Percentiles rank a stretch among this genome's conserved stretches.
Conservation (phyloP, 2,888 invertebrate species). For the Criorhina ranunculi region DNA sequence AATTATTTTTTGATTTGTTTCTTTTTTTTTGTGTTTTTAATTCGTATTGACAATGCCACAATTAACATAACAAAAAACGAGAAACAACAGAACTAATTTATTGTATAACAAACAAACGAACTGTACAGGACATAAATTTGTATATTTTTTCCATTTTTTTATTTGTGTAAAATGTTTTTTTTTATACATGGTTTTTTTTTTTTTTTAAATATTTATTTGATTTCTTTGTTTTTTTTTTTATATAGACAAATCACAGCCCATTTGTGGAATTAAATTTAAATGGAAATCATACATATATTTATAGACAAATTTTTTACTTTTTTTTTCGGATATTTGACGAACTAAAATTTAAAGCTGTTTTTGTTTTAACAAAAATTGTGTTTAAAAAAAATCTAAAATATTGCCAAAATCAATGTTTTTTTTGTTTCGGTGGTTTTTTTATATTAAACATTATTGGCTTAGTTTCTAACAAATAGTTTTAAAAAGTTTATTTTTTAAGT, state of each 20-base stretch:
- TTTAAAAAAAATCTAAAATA: constrained; percentile 77
- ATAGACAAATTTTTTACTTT: constrained; percentile 68
- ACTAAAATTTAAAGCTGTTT: constrained; percentile 70
- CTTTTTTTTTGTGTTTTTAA: constrained; percentile 43
- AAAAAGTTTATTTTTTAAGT: constrained; percentile 80
- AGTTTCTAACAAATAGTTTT: constrained; percentile 70
- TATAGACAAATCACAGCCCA: constrained; percentile 81
- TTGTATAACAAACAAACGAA: constrained; percentile 75
- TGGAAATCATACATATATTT: constrained; percentile 63
- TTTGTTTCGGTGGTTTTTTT: constrained; percentile 78
- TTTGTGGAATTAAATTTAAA: constrained; percentile 79
- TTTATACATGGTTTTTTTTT: constrained; percentile 45
- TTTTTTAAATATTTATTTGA: constrained; percentile 70
- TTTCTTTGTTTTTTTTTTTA: constrained; percentile 77
- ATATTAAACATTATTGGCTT: constrained; percentile 65
- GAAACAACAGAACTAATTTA: constrained; percentile 71
- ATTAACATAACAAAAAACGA: constrained; percentile 61
- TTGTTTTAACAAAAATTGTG: constrained; percentile 20
- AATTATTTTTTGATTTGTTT: constrained; percentile 61
- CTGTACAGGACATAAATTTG: constrained; percentile 78
- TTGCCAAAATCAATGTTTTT: constrained; percentile 82
- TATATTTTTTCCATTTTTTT: constrained; percentile 57
- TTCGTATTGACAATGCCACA: constrained; percentile 75
- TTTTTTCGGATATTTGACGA: constrained; percentile 60
- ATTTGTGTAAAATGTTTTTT: constrained; percentile 65